Percentiles rank a stretch among this genome's conserved stretches.
These are phyloP conservation scores for Tetrapedia diversipes DNA, from an alignment of 2,888 invertebrate species.

Conservation along the genomic window DNA sequence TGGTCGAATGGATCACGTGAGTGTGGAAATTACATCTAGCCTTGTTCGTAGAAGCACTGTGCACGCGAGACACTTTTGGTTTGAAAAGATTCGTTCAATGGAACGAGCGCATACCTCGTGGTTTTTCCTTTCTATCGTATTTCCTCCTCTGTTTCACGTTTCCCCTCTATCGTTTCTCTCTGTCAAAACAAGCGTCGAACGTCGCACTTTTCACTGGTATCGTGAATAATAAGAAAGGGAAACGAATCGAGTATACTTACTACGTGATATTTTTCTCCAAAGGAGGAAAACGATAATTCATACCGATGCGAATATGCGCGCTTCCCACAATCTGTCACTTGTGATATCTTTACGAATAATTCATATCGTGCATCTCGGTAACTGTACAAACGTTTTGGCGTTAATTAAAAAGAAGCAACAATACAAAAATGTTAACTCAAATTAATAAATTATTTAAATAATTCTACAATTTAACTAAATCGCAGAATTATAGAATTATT, in stretches of 20 bases:
- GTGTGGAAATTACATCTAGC: slow-evolving; percentile 2
- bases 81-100: not conserved
- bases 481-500: not conserved
- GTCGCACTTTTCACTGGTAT: not conserved
- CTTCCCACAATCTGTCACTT: slow-evolving; percentile 7
- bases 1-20: slow-evolving; percentile 26
- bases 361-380: slow-evolving; percentile 3
- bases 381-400: not conserved
- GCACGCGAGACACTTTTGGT: slow-evolving; percentile 11
- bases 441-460: no score
- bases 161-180: not conserved
- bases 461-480: no score
- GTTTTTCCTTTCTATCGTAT: not conserved
- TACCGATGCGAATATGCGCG: not conserved
- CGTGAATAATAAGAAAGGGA: no score
- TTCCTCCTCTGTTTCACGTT: not conserved
- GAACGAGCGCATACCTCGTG: not conserved
- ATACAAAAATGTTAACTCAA: no score
- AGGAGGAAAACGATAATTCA: not conserved
- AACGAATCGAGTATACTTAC: not conserved
- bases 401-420: not conserved
- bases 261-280: not conserved
- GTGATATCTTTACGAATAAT: not conserved
- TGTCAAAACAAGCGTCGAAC: not conserved
- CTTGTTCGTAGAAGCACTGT: not conserved